Conservation (phyloP, 2,797 vertebrate species). For the Spinus pinus region DNA sequence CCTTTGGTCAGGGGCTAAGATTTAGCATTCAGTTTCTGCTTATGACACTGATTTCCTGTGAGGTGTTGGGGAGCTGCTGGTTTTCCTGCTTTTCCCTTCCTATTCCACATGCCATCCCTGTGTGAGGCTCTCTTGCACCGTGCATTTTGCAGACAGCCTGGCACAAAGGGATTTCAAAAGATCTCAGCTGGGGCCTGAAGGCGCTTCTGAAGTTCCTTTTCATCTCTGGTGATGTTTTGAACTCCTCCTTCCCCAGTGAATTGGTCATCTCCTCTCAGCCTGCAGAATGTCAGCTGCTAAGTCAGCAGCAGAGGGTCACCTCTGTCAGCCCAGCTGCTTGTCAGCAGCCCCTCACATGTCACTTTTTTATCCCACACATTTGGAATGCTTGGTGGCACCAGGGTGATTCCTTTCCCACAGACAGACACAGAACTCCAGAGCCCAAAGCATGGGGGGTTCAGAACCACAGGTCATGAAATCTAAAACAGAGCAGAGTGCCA, state of each 20-base stretch:
- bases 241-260: background rate
- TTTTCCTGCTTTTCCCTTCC: background rate
- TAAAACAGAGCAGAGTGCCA: background rate
- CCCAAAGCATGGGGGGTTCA: rapidly evolving
- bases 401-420: background rate
- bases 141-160: background rate
- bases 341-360: conserved; percentile 18
- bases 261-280: background rate
- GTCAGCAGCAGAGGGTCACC: background rate
- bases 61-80: background rate
- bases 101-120: background rate
- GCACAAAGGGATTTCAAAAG: background rate
- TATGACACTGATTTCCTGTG: background rate
- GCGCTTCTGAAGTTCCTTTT: background rate
- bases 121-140: background rate
- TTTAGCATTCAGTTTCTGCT: background rate
- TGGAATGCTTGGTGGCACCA: background rate
- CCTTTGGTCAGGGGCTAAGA: background rate
- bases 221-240: background rate
- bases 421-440: background rate
- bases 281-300: background rate
- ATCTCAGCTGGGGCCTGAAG: background rate
- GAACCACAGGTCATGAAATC: background rate
- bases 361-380: background rate
- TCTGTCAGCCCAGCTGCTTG: conserved; percentile 3